phyloP scores from a whole-genome alignment of 1,140 invertebrate species.

The Leptestheria dahalacensis region DNA sequence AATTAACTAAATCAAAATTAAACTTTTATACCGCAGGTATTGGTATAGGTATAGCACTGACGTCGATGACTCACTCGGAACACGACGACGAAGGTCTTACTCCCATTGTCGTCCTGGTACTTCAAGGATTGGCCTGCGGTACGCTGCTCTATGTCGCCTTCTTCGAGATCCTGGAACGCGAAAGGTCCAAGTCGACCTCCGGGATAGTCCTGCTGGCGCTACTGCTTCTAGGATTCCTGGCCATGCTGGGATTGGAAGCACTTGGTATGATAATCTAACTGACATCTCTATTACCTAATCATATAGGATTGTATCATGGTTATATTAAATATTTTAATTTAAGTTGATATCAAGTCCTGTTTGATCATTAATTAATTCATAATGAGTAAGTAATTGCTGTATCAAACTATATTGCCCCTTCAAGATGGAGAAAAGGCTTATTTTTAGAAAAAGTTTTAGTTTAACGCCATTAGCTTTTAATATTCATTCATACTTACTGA shows the following conservation, averaged over 20 bases:
- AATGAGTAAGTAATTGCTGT: too few relatives aligned
- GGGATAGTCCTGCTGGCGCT: constrained; percentile 52
- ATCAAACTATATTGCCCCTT: too few relatives aligned
- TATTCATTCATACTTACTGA: too few relatives aligned
- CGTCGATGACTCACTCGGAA: not conserved
- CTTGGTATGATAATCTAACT: constrained; percentile 38
- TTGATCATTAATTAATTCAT: too few relatives aligned
- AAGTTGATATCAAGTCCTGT: too few relatives aligned
- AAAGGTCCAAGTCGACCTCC: constrained; percentile 45
- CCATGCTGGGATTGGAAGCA: constrained; percentile 60
- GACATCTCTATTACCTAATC: not conserved
- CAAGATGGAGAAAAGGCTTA: too few relatives aligned
- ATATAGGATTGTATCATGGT: not conserved
- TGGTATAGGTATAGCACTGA: not conserved
- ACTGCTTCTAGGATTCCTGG: constrained; percentile 51
- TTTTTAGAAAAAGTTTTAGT: not conserved
- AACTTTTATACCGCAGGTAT: not conserved
- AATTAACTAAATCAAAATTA: not conserved
- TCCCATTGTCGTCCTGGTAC: not conserved
- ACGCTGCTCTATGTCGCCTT: constrained; percentile 48
- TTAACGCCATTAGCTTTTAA: not conserved
- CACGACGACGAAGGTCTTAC: not conserved
- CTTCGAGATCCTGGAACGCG: constrained; percentile 40
- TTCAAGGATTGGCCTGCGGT: constrained; percentile 35
- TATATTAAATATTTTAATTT: not conserved